These are phyloP conservation scores for Lytechinus pictus DNA, from an alignment of 35 echinoderm and acorn worm genomes.

Conservation along the genomic window DNA sequence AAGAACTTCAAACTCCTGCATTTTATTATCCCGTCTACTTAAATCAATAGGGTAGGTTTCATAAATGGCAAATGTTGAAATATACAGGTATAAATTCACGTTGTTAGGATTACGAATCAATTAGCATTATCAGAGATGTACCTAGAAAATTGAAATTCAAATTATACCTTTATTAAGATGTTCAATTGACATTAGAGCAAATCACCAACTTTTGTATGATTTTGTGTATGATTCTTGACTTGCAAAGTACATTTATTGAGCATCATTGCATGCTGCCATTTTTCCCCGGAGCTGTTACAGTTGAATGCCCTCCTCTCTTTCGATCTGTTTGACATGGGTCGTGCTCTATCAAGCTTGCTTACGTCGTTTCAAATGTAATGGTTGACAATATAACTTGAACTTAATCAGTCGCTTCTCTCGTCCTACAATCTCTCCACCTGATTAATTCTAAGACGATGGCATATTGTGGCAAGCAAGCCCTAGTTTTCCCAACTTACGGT, in stretches of 20 bases:
- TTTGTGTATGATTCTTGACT: background rate
- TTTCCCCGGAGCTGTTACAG: background rate
- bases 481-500: background rate
- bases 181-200: background rate
- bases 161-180: background rate
- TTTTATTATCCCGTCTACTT: background rate
- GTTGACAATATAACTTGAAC: background rate
- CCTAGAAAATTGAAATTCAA: background rate
- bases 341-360: background rate
- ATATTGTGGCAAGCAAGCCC: background rate
- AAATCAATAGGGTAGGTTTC: background rate
- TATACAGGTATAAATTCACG: background rate
- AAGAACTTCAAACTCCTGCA: background rate
- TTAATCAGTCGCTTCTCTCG: background rate
- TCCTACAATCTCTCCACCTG: background rate
- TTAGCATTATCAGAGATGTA: background rate
- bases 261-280: background rate
- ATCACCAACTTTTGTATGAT: background rate
- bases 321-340: background rate
- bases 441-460: slow-evolving; percentile 12
- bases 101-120: background rate
- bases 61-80: background rate
- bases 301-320: background rate
- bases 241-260: background rate
- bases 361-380: background rate